Base-by-base conservation (phyloP, 2,113 vertebrate genomes). In the Catharus minimus region DNA sequence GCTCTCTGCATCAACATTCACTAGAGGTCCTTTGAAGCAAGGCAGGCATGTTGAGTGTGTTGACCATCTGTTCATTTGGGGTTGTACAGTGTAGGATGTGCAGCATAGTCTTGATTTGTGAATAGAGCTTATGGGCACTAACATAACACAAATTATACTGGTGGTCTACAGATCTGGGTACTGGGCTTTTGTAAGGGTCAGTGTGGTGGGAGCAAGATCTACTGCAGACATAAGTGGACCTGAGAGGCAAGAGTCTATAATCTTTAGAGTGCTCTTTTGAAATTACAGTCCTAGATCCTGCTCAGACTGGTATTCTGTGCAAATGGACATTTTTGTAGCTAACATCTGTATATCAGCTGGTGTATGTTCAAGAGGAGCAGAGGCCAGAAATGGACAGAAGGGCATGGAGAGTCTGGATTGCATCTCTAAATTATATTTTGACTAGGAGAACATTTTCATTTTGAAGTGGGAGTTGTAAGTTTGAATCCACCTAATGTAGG, bases 11-110 rank as follows among this genome's bases (percentile, higher is more conserved):
- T 50, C 22, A 7, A 2, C 52, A 38, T 41, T 86, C 38, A 21
- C 49, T 47, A 30, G 11, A 74, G 33, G 61, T n/a, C 12, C 73
- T 86, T 24, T 5, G 16, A 27, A 84, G 46, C 27, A 44, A 27
- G 32, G 32, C 16, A 15, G 38, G 30, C 0, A 0, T 7, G 14
- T 68, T 3, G 4, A 28, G 15, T 32, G 52, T 52, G 33, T 16
- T 52, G 60, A 49, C 41, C 5, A 3, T 56, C 8, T 78, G 12
- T 71, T 66, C 10, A 4, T 53, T 56, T 67, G 38, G 18, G 20
- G 15, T 44, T 75, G 38, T 53, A 10, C 47, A 39, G 17, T 13
- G 33, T 17, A 65, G 56, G 46, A 57, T 43, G 67, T 57, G 43
- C 30, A 72, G 58, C 13, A 21, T 27, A 49, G 2, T 62, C 30